Conservation (phyloP, 2,113 vertebrate genomes). For the Bucco capensis region DNA sequence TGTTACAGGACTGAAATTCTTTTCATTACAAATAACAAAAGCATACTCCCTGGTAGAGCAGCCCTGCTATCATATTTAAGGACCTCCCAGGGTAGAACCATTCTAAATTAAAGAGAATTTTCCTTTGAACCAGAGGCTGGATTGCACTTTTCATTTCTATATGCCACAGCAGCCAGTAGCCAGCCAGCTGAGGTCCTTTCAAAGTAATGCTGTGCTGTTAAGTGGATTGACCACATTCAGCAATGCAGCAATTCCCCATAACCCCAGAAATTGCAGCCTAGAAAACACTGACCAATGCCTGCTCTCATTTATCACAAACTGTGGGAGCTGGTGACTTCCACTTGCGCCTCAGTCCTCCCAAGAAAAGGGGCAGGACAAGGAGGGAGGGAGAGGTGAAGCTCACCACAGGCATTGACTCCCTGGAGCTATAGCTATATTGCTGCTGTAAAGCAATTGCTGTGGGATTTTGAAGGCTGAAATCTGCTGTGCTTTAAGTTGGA, state of each 20-base stretch:
- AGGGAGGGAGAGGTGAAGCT: not conserved
- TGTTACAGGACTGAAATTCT: not conserved
- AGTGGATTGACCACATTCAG: not conserved
- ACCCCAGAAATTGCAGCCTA: conserved; percentile 8
- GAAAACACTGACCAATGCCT: not conserved
- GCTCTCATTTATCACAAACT: not conserved
- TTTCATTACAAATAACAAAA: not conserved
- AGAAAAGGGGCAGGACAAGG: not conserved
- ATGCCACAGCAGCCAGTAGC: not conserved
- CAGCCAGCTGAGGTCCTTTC: conserved; percentile 21
- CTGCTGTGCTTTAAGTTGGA: not conserved
- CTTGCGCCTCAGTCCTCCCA: not conserved
- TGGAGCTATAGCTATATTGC: not conserved
- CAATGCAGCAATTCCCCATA: not conserved
- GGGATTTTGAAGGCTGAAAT: not conserved
- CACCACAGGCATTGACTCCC: rapidly evolving
- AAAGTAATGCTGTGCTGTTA: conserved; percentile 20
- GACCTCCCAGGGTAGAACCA: conserved; percentile 20
- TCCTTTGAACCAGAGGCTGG: conserved; percentile 19
- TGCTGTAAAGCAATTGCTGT: not conserved
- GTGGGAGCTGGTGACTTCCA: not conserved
- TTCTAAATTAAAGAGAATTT: conserved; percentile 52
- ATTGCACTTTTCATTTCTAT: not conserved
- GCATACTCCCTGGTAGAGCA: not conserved
- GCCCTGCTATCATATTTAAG: not conserved